phyloP scores from a whole-genome alignment of 1,140 invertebrate species.

The Trichomalopsis sarcophagae region DNA sequence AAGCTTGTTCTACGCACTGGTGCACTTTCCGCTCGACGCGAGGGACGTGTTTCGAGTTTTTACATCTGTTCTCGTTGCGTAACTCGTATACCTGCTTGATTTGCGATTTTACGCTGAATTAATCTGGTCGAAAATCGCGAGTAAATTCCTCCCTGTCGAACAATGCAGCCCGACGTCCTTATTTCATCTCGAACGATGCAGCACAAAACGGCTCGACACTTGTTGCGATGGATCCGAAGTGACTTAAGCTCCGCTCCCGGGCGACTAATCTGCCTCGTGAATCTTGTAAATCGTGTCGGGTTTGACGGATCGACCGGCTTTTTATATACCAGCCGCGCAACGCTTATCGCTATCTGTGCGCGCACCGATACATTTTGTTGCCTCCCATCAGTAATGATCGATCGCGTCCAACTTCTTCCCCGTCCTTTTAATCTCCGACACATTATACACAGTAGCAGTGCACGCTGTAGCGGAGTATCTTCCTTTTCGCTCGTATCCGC shows the following conservation, averaged over 20 bases:
- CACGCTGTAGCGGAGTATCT: neutral
- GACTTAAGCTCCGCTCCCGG: conserved; percentile 2
- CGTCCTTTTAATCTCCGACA: too few relatives aligned
- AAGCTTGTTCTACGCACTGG: neutral
- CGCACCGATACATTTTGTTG: neutral
- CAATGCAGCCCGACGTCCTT: neutral
- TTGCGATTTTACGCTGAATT: neutral
- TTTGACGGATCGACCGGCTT: conserved; percentile 11
- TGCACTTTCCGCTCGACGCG: neutral
- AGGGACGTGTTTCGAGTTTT: neutral
- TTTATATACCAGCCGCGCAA: neutral
- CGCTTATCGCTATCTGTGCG: too few relatives aligned
- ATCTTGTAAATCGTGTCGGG: conserved; percentile 24
- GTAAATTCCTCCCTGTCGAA: neutral
- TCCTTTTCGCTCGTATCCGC: neutral
- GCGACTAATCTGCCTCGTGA: neutral
- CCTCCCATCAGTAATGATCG: too few relatives aligned
- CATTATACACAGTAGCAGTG: too few relatives aligned
- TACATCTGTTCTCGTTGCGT: neutral
- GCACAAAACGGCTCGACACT: conserved; percentile 6
- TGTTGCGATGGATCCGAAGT: conserved; percentile 18
- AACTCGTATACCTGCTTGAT: neutral
- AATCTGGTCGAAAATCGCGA: neutral
- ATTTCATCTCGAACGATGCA: neutral
- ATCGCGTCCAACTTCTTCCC: too few relatives aligned